Conservation (phyloP, 2,797 vertebrate genomes). For the Anguilla anguilla region DNA sequence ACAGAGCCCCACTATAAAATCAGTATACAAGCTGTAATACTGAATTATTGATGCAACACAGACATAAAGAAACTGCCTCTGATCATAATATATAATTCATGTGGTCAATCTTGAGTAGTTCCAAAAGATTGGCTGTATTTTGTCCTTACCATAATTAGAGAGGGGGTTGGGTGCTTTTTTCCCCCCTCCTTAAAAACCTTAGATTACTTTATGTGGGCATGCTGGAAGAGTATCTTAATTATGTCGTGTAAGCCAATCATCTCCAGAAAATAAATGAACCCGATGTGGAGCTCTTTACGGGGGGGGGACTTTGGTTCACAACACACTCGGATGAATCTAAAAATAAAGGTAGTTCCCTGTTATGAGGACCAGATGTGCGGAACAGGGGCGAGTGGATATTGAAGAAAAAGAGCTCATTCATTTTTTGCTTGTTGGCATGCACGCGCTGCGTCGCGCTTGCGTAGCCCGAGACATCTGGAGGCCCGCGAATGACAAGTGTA, state of each 20-base stretch:
- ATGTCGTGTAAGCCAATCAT: constrained; percentile 40
- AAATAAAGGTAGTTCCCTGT: constrained; percentile 38
- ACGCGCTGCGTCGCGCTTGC: neutral
- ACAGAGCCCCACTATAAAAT: constrained; percentile 32
- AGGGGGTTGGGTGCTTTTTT: constrained; percentile 47
- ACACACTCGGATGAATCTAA: constrained; percentile 39
- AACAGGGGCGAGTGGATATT: constrained; percentile 1
- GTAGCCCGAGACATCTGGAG: constrained; percentile 19
- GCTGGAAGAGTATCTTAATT: constrained; percentile 48
- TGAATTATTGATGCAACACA: constrained; percentile 54
- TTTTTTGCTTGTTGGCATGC: neutral
- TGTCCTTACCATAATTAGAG: constrained; percentile 50
- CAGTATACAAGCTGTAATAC: constrained; percentile 46
- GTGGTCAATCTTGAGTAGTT: constrained; percentile 25
- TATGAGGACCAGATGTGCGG: constrained; percentile 49
- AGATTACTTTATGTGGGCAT: constrained; percentile 45
- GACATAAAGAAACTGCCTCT: constrained; percentile 47
- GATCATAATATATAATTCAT: constrained; percentile 56
- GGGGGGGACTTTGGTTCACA: constrained; percentile 46
- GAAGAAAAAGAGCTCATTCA: constrained; percentile 30
- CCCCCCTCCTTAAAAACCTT: constrained; percentile 43
- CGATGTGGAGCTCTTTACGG: constrained; percentile 31
- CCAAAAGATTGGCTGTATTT: constrained; percentile 41
- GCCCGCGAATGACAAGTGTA: constrained; percentile 30
- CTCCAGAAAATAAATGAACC: constrained; percentile 39